phyloP scores from a whole-genome alignment of 2,113 vertebrate genomes.

The Anthoscopus minutus region DNA sequence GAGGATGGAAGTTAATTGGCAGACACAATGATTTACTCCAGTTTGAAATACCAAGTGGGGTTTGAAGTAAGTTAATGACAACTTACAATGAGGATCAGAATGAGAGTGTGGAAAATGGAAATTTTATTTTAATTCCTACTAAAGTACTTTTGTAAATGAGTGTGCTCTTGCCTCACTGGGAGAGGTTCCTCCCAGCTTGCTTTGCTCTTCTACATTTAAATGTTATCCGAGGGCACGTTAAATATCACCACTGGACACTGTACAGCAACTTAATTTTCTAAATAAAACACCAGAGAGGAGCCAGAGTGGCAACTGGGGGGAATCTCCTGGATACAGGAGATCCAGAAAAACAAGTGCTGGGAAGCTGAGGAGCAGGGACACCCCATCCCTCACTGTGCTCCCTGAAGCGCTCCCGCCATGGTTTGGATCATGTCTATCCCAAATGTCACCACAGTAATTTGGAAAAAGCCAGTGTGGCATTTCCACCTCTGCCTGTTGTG shows the following conservation, averaged over 20 bases:
- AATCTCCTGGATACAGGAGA: background rate
- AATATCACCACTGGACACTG: background rate
- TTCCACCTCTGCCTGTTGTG: background rate
- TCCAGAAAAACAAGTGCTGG: background rate
- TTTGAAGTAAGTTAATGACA: conserved; percentile 32
- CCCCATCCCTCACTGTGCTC: background rate
- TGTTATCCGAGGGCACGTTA: background rate
- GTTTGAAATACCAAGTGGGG: conserved; percentile 18
- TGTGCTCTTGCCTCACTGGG: background rate
- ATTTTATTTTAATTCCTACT: conserved; percentile 40
- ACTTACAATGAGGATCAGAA: background rate
- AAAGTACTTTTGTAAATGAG: conserved; percentile 39
- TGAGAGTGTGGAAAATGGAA: background rate
- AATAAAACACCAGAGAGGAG: background rate
- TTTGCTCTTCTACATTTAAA: background rate
- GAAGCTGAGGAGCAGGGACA: background rate
- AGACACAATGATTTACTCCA: conserved; percentile 43
- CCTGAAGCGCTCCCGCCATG: accelerated
- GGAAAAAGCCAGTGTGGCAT: background rate
- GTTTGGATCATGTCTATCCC: background rate
- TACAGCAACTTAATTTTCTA: background rate
- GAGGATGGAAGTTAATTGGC: conserved; percentile 37
- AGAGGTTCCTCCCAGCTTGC: background rate
- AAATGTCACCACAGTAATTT: background rate
- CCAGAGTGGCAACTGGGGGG: background rate